A percentile compares a stretch with the other conserved stretches of the same genome.
Evolutionary conservation across 1,140 invertebrate species (phyloP).

Genomic region (Cylas formicarius): DNA sequence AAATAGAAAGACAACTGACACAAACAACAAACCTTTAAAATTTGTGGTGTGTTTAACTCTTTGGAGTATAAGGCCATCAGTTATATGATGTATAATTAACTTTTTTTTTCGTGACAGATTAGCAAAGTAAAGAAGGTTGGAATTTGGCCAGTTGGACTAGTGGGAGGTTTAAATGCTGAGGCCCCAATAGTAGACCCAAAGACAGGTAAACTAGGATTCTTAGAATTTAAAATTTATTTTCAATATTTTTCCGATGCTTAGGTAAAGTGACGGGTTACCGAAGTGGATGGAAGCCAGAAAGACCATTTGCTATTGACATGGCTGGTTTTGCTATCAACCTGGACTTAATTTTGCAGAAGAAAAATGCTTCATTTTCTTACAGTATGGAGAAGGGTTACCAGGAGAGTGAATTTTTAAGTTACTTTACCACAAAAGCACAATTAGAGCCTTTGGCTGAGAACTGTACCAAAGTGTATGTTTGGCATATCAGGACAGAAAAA

Average conservation of each 20-base stretch:
- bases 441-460: conserved; percentile 84
- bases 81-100: conserved; percentile 13
- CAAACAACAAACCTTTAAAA: too few species aligned
- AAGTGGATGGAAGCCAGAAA: conserved; percentile 76
- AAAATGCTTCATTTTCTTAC: conserved; percentile 75
- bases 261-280: conserved; percentile 75
- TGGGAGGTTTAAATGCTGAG: conserved; percentile 83
- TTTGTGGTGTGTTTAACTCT: too few species aligned
- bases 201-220: conserved; percentile 42
- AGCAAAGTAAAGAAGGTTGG: conserved; percentile 77
- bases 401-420: conserved; percentile 82
- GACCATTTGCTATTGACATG: conserved; percentile 97
- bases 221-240: background rate
- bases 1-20: too few species aligned
- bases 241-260: conserved; percentile 18
- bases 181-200: conserved; percentile 62
- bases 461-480: conserved; percentile 91
- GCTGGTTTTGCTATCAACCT: conserved; percentile 95
- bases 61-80: too few species aligned
- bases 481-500: conserved; percentile 93
- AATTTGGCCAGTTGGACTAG: conserved; percentile 95
- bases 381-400: conserved; percentile 81
- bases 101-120: conserved; percentile 52
- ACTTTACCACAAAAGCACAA: conserved; percentile 68
- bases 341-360: conserved; percentile 65